Conservation (phyloP, 2,113 vertebrate species). For the Grammomys dolichurus region DNA sequence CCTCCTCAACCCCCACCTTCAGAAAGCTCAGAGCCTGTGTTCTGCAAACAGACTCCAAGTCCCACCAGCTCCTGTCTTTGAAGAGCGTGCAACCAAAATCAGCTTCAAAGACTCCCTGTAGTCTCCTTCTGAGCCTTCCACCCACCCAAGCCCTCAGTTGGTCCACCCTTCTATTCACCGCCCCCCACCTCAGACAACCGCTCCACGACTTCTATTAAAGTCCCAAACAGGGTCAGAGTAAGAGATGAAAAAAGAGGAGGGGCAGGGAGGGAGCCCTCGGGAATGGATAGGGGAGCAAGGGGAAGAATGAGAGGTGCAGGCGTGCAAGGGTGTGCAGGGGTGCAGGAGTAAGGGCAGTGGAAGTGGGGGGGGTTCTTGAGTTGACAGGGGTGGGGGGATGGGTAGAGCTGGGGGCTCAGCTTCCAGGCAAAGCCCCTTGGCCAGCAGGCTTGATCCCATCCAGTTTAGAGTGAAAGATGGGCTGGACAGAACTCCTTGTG, state of each 20-base stretch:
- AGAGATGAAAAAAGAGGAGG: constrained; percentile 51
- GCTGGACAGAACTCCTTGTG: not conserved
- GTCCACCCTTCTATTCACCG: not conserved
- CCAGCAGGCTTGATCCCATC: not conserved
- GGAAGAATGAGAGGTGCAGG: not conserved
- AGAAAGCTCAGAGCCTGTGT: constrained; percentile 13
- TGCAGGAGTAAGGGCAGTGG: not conserved
- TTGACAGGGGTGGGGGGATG: not conserved
- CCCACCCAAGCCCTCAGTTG: not conserved
- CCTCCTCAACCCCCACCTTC: not conserved
- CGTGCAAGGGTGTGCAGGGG: not conserved
- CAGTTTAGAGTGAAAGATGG: no score
- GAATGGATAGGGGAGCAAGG: not conserved
- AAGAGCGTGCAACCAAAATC: constrained; percentile 62
- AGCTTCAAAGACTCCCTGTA: constrained; percentile 75
- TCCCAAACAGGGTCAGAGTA: constrained; percentile 41
- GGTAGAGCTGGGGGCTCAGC: not conserved
- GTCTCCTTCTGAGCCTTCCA: constrained; percentile 44
- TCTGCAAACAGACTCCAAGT: constrained; percentile 28
- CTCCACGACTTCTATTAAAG: constrained; percentile 24
- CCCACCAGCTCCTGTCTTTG: constrained; percentile 70
- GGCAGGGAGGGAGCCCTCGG: not conserved
- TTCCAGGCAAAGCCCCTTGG: not conserved
- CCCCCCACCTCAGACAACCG: not conserved
- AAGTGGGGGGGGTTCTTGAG: not conserved